These are phyloP conservation scores for Streptopelia turtur DNA, from an alignment of 2,797 vertebrate species.

Conservation along the genomic window DNA sequence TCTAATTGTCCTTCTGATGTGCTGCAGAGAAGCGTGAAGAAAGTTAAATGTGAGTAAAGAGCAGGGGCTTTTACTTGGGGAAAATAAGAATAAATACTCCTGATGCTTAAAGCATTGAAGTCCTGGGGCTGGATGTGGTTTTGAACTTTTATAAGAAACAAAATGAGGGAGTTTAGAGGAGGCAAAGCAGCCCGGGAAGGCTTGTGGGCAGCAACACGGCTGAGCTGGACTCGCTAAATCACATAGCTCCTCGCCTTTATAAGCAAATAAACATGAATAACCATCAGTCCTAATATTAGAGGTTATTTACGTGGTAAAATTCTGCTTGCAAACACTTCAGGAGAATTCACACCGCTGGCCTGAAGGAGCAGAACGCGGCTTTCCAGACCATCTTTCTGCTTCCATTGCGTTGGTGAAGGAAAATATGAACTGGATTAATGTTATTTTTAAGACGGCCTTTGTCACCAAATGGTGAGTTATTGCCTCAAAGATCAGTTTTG, in stretches of 20 bases:
- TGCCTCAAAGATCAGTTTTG: background rate
- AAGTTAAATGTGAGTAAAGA: background rate
- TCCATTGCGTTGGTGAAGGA: background rate
- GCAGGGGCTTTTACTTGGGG: background rate
- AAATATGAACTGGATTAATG: background rate
- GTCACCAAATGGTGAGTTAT: background rate
- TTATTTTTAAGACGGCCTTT: background rate
- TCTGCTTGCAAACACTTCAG: background rate
- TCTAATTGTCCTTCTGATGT: background rate
- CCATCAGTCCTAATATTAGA: background rate
- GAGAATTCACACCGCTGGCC: background rate
- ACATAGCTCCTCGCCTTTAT: background rate
- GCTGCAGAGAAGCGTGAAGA: background rate
- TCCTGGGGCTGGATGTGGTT: rapidly evolving
- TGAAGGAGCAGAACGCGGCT: background rate
- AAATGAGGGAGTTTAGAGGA: background rate
- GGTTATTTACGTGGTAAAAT: background rate
- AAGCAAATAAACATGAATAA: background rate
- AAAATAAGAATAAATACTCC: background rate
- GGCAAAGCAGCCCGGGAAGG: background rate
- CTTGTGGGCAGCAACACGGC: background rate
- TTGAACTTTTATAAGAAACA: background rate
- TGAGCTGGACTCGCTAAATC: background rate
- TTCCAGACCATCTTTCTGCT: background rate
- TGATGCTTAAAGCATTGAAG: background rate